A percentile compares a stretch with the other conserved stretches of the same genome.
Conservation (phyloP, 2,888 invertebrate genomes). For the Lumbricus terrestris region DNA sequence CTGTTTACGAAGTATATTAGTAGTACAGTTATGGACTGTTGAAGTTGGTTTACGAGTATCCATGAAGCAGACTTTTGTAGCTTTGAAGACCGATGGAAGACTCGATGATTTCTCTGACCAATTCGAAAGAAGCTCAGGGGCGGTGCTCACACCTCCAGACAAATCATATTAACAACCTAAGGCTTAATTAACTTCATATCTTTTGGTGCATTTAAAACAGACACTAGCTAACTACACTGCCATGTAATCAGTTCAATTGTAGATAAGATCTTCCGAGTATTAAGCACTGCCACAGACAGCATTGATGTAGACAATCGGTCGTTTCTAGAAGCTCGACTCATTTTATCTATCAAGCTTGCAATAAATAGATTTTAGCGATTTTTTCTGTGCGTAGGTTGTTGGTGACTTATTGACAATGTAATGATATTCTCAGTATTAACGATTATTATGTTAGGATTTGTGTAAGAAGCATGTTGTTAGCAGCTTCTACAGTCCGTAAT, state of each 20-base stretch:
- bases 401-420: neutral
- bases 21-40: neutral
- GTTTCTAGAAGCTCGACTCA: neutral
- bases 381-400: neutral
- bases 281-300: neutral
- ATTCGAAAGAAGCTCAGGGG: neutral
- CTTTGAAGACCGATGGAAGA: neutral
- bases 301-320: neutral
- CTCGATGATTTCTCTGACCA: neutral
- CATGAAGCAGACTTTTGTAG: neutral
- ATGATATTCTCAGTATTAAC: neutral
- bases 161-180: neutral
- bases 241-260: neutral
- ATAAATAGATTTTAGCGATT: neutral
- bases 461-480: neutral
- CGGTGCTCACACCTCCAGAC: neutral
- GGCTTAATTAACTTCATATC: neutral
- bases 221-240: neutral
- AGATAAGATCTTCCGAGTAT: neutral
- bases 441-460: slow-evolving; percentile 3
- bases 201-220: neutral
- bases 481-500: neutral
- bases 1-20: neutral
- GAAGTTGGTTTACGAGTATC: neutral
- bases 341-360: neutral